A percentile compares a stretch with the other conserved stretches of the same genome.
Evolutionary conservation across 2,113 vertebrate genomes (phyloP).

Genomic region (Oceanodroma tethys): DNA sequence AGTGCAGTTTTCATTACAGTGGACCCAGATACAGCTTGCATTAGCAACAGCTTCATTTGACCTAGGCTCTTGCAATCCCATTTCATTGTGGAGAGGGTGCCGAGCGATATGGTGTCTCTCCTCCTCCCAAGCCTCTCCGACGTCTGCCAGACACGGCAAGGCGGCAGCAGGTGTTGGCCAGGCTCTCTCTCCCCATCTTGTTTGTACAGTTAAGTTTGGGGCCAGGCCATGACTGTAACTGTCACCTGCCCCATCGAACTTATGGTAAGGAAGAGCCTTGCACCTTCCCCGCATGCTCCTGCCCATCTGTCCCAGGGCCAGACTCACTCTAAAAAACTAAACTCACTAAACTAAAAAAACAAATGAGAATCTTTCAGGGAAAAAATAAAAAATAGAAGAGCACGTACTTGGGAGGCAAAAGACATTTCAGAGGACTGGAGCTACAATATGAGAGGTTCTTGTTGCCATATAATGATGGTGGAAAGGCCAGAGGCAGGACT

Average conservation of each 20-base stretch:
- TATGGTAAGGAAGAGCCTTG: neutral
- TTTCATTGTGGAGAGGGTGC: neutral
- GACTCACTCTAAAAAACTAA: too few relatives aligned
- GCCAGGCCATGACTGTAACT: neutral
- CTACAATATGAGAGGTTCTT: neutral
- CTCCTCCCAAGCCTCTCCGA: neutral
- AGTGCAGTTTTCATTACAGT: neutral
- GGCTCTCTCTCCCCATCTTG: neutral
- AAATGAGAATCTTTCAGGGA: neutral
- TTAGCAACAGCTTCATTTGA: neutral
- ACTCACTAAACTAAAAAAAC: too few relatives aligned
- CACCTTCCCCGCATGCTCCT: neutral
- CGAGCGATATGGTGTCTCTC: rapidly evolving
- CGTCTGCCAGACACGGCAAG: neutral
- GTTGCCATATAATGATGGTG: neutral
- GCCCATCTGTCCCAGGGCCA: neutral
- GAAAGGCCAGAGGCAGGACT: neutral
- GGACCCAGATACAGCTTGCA: neutral
- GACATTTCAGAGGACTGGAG: neutral
- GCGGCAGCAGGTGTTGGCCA: neutral
- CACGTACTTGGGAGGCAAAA: neutral
- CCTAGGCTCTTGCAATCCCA: neutral
- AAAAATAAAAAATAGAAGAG: neutral
- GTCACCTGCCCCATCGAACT: neutral
- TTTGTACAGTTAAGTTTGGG: neutral